Base-by-base conservation (phyloP, 2,888 invertebrate genomes). In the Drosophila fungiperda region DNA sequence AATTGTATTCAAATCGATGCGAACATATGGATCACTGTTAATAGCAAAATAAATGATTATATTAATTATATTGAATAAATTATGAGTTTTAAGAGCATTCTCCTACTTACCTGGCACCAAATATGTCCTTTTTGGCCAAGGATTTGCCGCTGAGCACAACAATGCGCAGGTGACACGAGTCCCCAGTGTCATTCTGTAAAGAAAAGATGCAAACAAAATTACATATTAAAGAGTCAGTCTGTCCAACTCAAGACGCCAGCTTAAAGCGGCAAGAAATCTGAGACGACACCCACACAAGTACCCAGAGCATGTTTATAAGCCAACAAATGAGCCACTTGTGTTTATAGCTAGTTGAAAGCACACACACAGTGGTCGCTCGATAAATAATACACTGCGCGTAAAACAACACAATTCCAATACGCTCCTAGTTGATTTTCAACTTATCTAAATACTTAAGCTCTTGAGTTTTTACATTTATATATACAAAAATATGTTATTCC, bases 71-170 rank as follows among this genome's bases (percentile, higher is more conserved):
- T 11, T 49, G 9, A 23, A 45, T 8, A 9, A 26, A 1, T 12
- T 20, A 11, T 12, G 23, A 33, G 33, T 11, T 38, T 29, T 23
- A 8, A 40, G 12, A n/a, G 5, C 17, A 1, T 9, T 26, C 17
- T 8, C 67, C 61, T 76, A 66, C 79, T 80, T 93, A 98, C 98
- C 98, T 98, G 90, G 99, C 99, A 90, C 99, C 99, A 94, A 99
- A 99, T 91, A 99, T 99, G 93, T 99, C 99, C 94, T 99, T 99
- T 93, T 99, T 99, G 66, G 99, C 99, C 91, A 99, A 94, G 87
- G 97, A 96, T 93, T 97, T 96, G 38, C 98, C 98, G 84, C 97
- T 96, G 81, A 98, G 94, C 75, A 99, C 96, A 94, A 95, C 96
- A 92, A 99, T 94, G 90, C 98, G 96, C 92, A 98, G 94, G 93